Evolutionary conservation across 2,888 invertebrate species (phyloP), one percentile per base, ranked within the genome.

Genomic region (Polyommatus iphigenia): DNA sequence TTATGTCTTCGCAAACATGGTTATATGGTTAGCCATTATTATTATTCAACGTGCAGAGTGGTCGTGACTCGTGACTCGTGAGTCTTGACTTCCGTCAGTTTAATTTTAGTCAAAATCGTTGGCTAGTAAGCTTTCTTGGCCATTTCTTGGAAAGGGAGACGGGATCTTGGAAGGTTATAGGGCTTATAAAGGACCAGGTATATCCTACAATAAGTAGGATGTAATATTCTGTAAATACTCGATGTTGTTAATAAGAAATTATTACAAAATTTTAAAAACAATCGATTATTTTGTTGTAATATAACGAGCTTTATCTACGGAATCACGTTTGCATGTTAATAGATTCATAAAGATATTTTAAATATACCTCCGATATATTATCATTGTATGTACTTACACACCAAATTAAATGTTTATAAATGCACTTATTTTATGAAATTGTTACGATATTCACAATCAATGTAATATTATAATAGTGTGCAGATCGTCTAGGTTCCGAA

Each of bases 121-220:
- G 36, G 36, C 36, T 0, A 36, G 7, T 24, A 24, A 24, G 20
- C 10, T 62, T 24, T 29, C 29, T 67, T 3, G n/a, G 8, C 3
- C 2, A 24, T 20, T 29, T 67, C 15, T 13, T 67, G 3, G 4
- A 2, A n/a, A 54, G 76, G 46, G 24, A 8, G 20, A 54, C 29
- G 50, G 29, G 32, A n/a, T 75, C 54, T 75, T 75, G 50, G 50
- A 75, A 18, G 75, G n/a, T 24, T 20, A 29, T 54, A 54, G 50
- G 75, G 75, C 54, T 75, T 75, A 54, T 75, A 75, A 54, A 75
- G 75, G 75, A 75, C 75, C 75, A 75, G 54, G 50, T 75, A 75
- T 75, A 75, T 75, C 50, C 75, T 54, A 75, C 46, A 24, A 46
- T 75, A 75, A 73, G 50, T 75, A 75, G 18, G n/a, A 50, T 73